phyloP scores from a whole-genome alignment of 2,888 invertebrate species.

The Xestoiulus laeticollis region DNA sequence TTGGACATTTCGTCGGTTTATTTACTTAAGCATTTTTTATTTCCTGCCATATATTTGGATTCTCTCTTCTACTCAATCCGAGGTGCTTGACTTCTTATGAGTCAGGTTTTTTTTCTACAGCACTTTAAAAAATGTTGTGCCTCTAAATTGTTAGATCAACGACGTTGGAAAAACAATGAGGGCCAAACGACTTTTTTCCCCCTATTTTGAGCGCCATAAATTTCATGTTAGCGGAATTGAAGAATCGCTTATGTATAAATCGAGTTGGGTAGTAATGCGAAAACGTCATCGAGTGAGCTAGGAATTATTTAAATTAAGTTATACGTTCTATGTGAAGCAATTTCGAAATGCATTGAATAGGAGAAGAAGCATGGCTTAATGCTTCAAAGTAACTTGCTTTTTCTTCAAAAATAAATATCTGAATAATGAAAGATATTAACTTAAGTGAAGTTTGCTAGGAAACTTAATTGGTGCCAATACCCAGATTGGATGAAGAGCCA shows the following conservation, averaged over 20 bases:
- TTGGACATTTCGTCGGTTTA: background rate
- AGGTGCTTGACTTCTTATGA: background rate
- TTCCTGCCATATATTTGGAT: background rate
- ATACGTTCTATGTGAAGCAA: background rate
- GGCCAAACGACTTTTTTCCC: background rate
- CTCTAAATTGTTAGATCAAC: background rate
- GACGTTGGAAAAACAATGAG: constrained; percentile 22
- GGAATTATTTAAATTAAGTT: constrained; percentile 7
- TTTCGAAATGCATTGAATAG: background rate
- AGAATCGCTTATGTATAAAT: constrained; percentile 17
- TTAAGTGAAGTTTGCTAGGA: background rate
- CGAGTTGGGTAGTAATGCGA: background rate
- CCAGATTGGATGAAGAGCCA: background rate
- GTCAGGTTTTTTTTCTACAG: background rate
- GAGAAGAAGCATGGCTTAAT: background rate
- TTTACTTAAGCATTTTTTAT: background rate
- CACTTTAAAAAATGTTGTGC: background rate
- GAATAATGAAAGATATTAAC: background rate
- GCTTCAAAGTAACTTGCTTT: background rate
- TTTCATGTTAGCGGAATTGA: constrained; percentile 5
- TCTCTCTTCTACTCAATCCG: background rate
- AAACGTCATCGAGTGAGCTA: background rate
- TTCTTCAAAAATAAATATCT: background rate
- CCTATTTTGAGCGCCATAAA: background rate
- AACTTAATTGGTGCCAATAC: background rate